Percentiles rank a stretch among this genome's conserved stretches.
Evolutionary conservation across 92 coral and sea anemone species (phyloP).

Genomic region (Porites cylindrica): DNA sequence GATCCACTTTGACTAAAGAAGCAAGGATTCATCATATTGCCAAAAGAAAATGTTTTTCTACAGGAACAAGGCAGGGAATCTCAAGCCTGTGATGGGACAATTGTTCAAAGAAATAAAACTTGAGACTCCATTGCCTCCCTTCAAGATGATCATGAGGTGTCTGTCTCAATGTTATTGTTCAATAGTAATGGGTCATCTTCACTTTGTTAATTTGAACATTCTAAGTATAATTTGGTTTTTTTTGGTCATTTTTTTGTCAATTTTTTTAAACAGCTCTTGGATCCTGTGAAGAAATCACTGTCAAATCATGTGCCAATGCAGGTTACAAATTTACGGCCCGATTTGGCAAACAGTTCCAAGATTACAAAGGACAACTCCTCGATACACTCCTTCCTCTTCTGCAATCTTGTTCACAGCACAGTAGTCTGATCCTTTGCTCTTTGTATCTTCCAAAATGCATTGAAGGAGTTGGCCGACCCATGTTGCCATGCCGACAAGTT

Average conservation of each 20-base stretch:
- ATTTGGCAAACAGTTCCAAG: conserved; percentile 63
- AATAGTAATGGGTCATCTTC: too few relatives aligned
- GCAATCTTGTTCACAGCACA: conserved; percentile 44
- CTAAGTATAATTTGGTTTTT: neutral
- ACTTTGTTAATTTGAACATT: too few relatives aligned
- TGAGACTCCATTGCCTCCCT: too few relatives aligned
- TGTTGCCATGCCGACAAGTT: conserved; percentile 76
- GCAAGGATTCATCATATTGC: too few relatives aligned
- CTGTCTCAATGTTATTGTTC: too few relatives aligned
- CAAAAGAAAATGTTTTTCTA: too few relatives aligned
- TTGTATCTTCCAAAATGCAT: conserved; percentile 71
- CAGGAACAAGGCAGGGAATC: too few relatives aligned
- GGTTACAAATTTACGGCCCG: conserved; percentile 61
- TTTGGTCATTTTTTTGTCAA: neutral
- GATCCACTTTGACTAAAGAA: too few relatives aligned
- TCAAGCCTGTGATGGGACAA: too few relatives aligned
- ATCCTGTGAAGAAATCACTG: conserved; percentile 51
- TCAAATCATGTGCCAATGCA: conserved; percentile 58
- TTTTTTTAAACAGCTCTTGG: conserved; percentile 46
- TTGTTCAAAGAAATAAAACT: too few relatives aligned
- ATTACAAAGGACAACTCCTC: conserved; percentile 38
- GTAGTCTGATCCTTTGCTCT: conserved; percentile 70
- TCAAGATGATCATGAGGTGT: too few relatives aligned
- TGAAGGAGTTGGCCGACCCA: conserved; percentile 42
- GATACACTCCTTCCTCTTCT: conserved; percentile 14